Evolutionary conservation across 2,113 vertebrate genomes (phyloP), one percentile per base, ranked within the genome.

Genomic region (Phrynocephalus versicolor): DNA sequence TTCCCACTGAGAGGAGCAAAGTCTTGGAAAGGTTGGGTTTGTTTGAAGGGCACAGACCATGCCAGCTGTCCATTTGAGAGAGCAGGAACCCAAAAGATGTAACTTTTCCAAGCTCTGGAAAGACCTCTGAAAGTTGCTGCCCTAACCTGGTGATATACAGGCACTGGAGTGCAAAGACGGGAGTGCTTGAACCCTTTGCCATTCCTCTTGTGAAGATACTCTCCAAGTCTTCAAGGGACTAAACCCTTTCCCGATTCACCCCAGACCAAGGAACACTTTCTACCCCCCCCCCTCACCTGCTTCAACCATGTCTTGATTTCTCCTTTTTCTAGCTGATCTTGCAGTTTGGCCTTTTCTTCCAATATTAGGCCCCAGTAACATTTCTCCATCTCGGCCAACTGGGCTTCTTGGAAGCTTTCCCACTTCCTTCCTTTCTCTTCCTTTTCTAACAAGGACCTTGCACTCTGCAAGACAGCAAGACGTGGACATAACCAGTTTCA

Each of bases 281-380:
- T 73, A 30, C 64, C 60, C 67, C 12, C 18, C 3, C 7, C 2
- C 6, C 1, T 25, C 21, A 87, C 6, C 27, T 87, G 21, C 57
- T 87, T 87, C 19, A 76, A 58, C 21, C 6, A 62, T 18, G 35
- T 81, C 25, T 25, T 83, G 16, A 89, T 74, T 33, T 89, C 88
- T n/a, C 86, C 83, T 33, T 69, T 64, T 58, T 91, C 88, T 74
- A 88, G 85, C 25, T 64, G 83, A 65, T 92, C 77, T 75, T 92
- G 83, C 6, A 89, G 67, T 58, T 90, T 85, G 18, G 64, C 51
- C 55, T 41, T 70, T 65, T 88, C 81, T 33, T 88, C 88, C 64
- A 65, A 9, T 45, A 82, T 79, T 57, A 83, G 81, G 25, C 81
- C 58, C 39, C 23, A 73, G 51, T 89, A 78, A 30, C 25, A 35